phyloP scores from a whole-genome alignment of 2,113 vertebrate species.

The Oryzias woworae region DNA sequence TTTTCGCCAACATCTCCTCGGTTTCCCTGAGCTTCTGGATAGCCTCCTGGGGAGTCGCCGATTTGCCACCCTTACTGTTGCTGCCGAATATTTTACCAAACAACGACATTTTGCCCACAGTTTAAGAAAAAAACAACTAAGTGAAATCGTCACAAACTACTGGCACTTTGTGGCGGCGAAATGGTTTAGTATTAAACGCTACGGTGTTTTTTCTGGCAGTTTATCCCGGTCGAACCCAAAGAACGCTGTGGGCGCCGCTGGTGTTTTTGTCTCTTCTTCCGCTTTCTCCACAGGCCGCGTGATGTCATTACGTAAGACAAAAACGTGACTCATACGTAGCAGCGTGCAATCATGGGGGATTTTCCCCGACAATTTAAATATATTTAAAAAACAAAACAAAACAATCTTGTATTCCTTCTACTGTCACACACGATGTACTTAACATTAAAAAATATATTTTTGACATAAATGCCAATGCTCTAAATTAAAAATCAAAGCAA shows the following conservation, averaged over 20 bases:
- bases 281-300: constrained; percentile 61
- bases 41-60: constrained; percentile 89
- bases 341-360: not conserved
- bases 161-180: not conserved
- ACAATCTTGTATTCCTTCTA: too few species aligned
- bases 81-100: constrained; percentile 87
- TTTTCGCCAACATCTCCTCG: constrained; percentile 94
- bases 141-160: not conserved
- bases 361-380: not conserved
- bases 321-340: constrained; percentile 45
- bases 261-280: constrained; percentile 69
- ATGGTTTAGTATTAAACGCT: not conserved
- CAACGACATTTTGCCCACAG: constrained; percentile 78
- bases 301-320: constrained; percentile 69
- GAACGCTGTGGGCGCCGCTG: constrained; percentile 13
- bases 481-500: too few species aligned
- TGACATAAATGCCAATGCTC: too few species aligned
- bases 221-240: not conserved
- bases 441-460: too few species aligned
- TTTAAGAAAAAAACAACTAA: not conserved
- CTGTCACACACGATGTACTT: too few species aligned
- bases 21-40: constrained; percentile 92
- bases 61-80: constrained; percentile 83
- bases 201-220: not conserved
- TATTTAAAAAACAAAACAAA: too few species aligned